Evolutionary conservation across 2,113 vertebrate genomes (phyloP), one percentile per base, ranked within the genome.

Genomic region (Puntigrus tetrazona): DNA sequence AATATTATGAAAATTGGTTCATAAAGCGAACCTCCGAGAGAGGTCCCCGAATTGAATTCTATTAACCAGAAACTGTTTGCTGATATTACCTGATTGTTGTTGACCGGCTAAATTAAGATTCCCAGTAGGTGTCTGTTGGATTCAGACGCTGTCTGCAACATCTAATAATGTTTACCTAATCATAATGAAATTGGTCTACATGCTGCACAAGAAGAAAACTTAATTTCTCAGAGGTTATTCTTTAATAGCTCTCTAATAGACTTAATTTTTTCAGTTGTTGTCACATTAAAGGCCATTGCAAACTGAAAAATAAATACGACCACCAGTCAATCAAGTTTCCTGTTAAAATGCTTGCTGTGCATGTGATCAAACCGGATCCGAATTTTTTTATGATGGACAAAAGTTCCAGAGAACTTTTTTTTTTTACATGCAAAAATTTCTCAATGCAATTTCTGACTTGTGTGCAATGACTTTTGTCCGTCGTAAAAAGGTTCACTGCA

Each of bases 71-170:
- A 45, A 38, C 55, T 78, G 34, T 78, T 82, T 73, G 22, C 29
- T 67, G 34, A 85, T 79, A 84, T 65, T 52, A n/a, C 43, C 76
- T n/a, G 84, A 87, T 87, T 55, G 50, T 61, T 69, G 34, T 34
- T 45, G 72, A 78, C 36, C 50, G 14, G 43, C 25, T 65, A n/a
- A 75, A 72, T 29, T 36, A 81, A 41, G 25, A 16, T 55, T 82
- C 41, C 18, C 16, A 14, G 11, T 11, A 50, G 69, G 20, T 74
- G 74, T 84, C 38, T 61, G 67, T n/a, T 84, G n/a, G 27, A 50
- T 69, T 87, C 29, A 45, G 3, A 81, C 5, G 57, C 20, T 27
- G 38, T 43, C 72, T 50, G 27, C 20, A 5, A 67, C 61, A 34
- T 38, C 69, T 81, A 76, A 29, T 70, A n/a, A 63, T 22, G 38